phyloP scores from a whole-genome alignment of 2,113 vertebrate species.

The Heptranchias perlo region DNA sequence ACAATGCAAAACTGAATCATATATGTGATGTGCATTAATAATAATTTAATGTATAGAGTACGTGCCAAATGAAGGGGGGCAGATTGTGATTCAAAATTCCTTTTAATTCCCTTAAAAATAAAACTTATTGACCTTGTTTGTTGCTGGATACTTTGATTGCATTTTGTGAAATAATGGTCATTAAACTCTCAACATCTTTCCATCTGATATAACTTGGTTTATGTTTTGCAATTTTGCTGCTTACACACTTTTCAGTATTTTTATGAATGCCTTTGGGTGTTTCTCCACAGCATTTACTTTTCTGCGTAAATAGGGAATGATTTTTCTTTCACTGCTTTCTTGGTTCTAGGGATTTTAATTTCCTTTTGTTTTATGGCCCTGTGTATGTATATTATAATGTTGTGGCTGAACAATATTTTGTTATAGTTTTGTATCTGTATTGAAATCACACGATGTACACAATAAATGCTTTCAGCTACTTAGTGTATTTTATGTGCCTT shows the following conservation, averaged over 20 bases:
- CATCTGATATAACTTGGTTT: slow-evolving; percentile 17
- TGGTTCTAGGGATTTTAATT: slow-evolving; percentile 35
- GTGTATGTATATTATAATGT: slow-evolving; percentile 36
- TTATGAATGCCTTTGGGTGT: slow-evolving; percentile 24
- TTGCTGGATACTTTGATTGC: not conserved
- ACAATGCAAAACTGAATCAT: not conserved
- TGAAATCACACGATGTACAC: slow-evolving; percentile 38
- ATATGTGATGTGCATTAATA: not conserved
- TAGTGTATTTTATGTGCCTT: not conserved
- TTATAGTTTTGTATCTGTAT: slow-evolving; percentile 41
- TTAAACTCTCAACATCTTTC: not conserved
- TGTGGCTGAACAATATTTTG: slow-evolving; percentile 37
- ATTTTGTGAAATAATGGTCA: not conserved
- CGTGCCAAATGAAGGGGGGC: not conserved
- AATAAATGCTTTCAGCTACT: slow-evolving; percentile 40
- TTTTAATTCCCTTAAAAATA: slow-evolving; percentile 19
- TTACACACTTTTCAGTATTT: slow-evolving; percentile 21
- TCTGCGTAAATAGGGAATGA: slow-evolving; percentile 30
- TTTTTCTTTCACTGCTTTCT: slow-evolving; percentile 13
- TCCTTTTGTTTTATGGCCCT: slow-evolving; percentile 28
- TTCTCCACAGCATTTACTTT: slow-evolving; percentile 24
- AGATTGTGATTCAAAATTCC: not conserved
- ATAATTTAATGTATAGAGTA: not conserved
- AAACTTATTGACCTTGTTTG: not conserved
- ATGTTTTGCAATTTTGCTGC: slow-evolving; percentile 28